phyloP scores from a whole-genome alignment of 2,888 invertebrate species.

The Ophioninae sp. region DNA sequence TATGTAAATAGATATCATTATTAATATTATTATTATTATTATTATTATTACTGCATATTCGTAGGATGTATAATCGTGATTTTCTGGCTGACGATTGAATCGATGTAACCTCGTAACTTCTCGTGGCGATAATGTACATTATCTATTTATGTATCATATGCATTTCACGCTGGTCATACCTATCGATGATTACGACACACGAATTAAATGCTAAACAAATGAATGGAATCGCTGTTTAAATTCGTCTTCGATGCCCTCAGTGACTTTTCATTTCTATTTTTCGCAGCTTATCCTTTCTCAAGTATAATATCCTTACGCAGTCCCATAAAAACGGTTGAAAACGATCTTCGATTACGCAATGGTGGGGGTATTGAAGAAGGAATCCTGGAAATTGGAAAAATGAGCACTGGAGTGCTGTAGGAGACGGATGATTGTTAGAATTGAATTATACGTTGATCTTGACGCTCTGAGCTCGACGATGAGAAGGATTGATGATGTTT shows the following conservation, averaged over 20 bases:
- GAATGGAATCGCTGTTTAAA: not conserved
- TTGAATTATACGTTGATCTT: not conserved
- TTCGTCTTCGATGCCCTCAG: not conserved
- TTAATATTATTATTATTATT: conserved; percentile 40
- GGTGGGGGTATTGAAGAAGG: too few species aligned
- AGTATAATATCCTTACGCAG: not conserved
- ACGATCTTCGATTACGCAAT: too few species aligned
- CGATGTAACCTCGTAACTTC: conserved; percentile 37
- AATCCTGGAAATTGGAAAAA: not conserved
- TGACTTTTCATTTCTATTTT: not conserved
- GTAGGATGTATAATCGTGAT: conserved; percentile 34
- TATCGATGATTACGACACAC: conserved; percentile 72
- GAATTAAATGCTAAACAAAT: conserved; percentile 64
- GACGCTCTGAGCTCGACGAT: not conserved
- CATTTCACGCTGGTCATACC: conserved; percentile 66
- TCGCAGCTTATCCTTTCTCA: not conserved
- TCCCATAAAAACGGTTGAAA: too few species aligned
- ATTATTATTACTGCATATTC: conserved; percentile 35
- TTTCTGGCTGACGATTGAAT: conserved; percentile 28
- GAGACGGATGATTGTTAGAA: not conserved
- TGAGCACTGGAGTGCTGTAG: not conserved
- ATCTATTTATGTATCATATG: conserved; percentile 65
- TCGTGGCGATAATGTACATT: conserved; percentile 70
- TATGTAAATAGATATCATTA: conserved; percentile 56
- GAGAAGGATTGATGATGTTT: not conserved